A percentile compares a stretch with the other conserved stretches of the same genome.
These are phyloP conservation scores for Drosophila ficusphila DNA, from an alignment of 1,140 invertebrate species.

Conservation along the genomic window DNA sequence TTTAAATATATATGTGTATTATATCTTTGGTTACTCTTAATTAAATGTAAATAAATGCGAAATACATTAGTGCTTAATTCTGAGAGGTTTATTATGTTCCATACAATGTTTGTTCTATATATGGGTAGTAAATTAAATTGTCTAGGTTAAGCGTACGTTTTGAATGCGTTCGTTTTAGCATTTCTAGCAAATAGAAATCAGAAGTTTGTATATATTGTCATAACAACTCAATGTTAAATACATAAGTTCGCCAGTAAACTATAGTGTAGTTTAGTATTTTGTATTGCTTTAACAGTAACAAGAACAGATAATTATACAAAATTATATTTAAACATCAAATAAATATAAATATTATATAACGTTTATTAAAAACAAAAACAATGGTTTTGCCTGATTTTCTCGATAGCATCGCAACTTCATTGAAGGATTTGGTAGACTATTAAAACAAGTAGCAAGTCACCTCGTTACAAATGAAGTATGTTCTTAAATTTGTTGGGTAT, in stretches of 20 bases:
- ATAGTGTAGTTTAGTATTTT: conserved; percentile 62
- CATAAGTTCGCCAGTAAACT: conserved; percentile 55
- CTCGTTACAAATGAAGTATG: no score
- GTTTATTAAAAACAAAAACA: conserved; percentile 21
- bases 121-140: conserved; percentile 8
- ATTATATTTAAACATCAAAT: conserved; percentile 42
- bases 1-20: conserved; percentile 13
- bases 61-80: conserved; percentile 10
- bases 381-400: neutral
- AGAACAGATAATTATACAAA: conserved; percentile 35
- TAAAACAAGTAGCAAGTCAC: no score
- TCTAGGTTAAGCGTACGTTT: conserved; percentile 26
- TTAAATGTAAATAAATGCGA: conserved; percentile 32
- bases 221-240: conserved; percentile 19
- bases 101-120: neutral
- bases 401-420: no score
- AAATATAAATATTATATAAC: conserved; percentile 31
- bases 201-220: conserved; percentile 49
- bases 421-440: no score
- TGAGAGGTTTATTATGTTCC: neutral
- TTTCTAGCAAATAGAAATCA: conserved; percentile 11
- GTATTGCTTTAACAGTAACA: conserved; percentile 60
- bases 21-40: conserved; percentile 15
- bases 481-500: no score
- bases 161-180: conserved; percentile 69